Evolutionary conservation across 2,113 vertebrate genomes (phyloP), one percentile per base, ranked within the genome.

Genomic region (Narcine bancroftii): DNA sequence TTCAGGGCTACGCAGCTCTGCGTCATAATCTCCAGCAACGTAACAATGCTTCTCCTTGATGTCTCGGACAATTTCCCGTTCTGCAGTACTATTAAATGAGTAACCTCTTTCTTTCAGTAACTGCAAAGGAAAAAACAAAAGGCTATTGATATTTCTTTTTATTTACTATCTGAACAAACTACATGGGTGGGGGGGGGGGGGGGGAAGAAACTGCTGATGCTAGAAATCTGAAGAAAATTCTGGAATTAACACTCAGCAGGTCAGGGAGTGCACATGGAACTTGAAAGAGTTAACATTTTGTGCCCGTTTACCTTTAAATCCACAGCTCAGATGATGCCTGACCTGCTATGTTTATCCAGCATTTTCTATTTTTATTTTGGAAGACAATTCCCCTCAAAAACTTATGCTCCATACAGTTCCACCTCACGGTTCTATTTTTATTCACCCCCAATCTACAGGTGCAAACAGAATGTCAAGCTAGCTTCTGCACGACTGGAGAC

Each of bases 11-110:
- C 0, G n/a, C 79, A 95, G 93, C 92, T 95, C 95, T 0, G 92
- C 93, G 21, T 95, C 94, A 42, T 95, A 96, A 94, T 95, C 72
- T 24, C 93, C 92, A 47, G 96, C 93, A 50, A 96, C 95, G 17
- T 60, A 94, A 93, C 96, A 97, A 92, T 95, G 95, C 26, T 71
- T 93, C 94, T 97, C 96, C 93, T 97, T 97, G 91, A 96, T 96
- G 93, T 97, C 96, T 47, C 96, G 93, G 26, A 95, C 96, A 0
- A 97, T 96, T 95, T 97, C 96, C 92, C 94, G 69, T 93, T 96
- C 96, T 0, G 96, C 96, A 0, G 95, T 94, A 29, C 96, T 96
- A 42, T 93, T 92, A 96, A 96, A 94, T 92, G 92, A 92, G 53
- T 96, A 93, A 0, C 96, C 96, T 92, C 94, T 94, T 76, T 97